A percentile compares a stretch with the other conserved stretches of the same genome.
Evolutionary conservation across 2,888 invertebrate genomes (phyloP).

Genomic region (Eulithis prunata): DNA sequence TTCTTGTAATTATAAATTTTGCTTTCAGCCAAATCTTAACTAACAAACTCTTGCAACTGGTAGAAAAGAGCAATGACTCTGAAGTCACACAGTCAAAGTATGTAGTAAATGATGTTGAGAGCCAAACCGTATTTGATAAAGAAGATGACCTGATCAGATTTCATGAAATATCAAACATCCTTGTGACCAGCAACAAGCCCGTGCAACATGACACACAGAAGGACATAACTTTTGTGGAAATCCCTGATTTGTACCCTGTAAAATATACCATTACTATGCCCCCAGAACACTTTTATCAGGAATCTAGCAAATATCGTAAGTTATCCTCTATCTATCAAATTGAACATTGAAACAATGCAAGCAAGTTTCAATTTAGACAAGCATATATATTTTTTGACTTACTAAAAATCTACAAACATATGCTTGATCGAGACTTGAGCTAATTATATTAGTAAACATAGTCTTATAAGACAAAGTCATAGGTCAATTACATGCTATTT

Average conservation of each 20-base stretch:
- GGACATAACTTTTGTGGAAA: constrained; percentile 75
- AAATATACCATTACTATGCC: constrained; percentile 88
- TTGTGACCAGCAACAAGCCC: constrained; percentile 86
- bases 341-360: too few relatives aligned
- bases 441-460: too few relatives aligned
- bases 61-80: constrained; percentile 86
- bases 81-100: constrained; percentile 82
- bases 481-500: too few relatives aligned
- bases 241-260: constrained; percentile 91
- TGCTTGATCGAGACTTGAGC: too few relatives aligned
- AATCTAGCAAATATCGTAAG: constrained; percentile 89
- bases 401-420: too few relatives aligned
- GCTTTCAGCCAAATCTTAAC: constrained; percentile 86
- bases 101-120: constrained; percentile 84
- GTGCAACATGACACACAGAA: constrained; percentile 82
- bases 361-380: too few relatives aligned
- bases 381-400: too few relatives aligned
- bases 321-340: neutral
- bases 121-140: constrained; percentile 84
- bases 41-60: constrained; percentile 87
- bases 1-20: neutral
- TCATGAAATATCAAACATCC: constrained; percentile 85
- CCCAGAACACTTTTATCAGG: constrained; percentile 86
- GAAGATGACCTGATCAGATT: constrained; percentile 86
- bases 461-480: too few relatives aligned